Evolutionary conservation across 2,113 vertebrate species (phyloP).

Genomic region (Cephalopholis sonnerati): DNA sequence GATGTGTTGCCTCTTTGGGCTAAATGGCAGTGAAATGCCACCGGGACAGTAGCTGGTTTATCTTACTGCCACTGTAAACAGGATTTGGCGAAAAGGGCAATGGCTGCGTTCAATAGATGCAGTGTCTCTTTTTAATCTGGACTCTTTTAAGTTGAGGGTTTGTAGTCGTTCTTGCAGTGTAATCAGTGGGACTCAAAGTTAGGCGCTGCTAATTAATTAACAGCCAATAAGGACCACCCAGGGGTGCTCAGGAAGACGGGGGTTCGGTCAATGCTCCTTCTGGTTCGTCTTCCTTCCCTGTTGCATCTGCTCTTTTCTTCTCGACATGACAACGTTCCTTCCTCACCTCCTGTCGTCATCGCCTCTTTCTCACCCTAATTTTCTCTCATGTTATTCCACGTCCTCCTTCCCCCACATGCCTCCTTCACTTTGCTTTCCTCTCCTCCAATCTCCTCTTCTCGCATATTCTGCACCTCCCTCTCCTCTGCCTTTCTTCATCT

Average conservation of each 20-base stretch:
- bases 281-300: slow-evolving; percentile 10
- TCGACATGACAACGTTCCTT: not conserved
- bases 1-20: slow-evolving; percentile 61
- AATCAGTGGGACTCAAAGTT: slow-evolving; percentile 67
- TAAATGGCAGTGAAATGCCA: slow-evolving; percentile 77
- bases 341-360: slow-evolving; percentile 33
- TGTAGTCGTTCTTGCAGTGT: slow-evolving; percentile 53
- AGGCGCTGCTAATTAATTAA: slow-evolving; percentile 50
- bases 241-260: slow-evolving; percentile 37
- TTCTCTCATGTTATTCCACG: slow-evolving; percentile 27
- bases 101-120: slow-evolving; percentile 56
- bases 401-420: slow-evolving; percentile 15
- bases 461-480: not conserved
- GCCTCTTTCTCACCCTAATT: slow-evolving; percentile 34
- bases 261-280: slow-evolving; percentile 29
- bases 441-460: not conserved
- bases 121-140: slow-evolving; percentile 48
- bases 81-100: slow-evolving; percentile 74
- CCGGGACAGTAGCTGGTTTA: slow-evolving; percentile 69
- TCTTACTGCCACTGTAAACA: slow-evolving; percentile 79
- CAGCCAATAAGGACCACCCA: slow-evolving; percentile 50
- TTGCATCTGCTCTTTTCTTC: slow-evolving; percentile 32
- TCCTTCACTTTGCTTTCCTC: not conserved
- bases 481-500: slow-evolving; percentile 23
- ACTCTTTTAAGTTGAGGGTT: slow-evolving; percentile 46